These are phyloP conservation scores for Trichoplusia ni DNA, from an alignment of 1,140 invertebrate species.

Conservation along the genomic window DNA sequence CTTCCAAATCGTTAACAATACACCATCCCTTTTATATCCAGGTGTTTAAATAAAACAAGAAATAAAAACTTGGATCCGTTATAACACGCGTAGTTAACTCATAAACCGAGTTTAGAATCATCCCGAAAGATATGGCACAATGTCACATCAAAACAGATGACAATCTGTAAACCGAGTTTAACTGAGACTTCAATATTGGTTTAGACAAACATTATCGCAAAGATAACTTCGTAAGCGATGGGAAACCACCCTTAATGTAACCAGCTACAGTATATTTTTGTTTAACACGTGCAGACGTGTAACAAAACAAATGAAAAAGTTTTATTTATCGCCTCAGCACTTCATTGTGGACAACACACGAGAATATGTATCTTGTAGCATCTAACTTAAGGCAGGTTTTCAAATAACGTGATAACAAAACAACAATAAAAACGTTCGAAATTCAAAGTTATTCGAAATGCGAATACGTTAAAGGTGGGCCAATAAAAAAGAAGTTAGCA, in stretches of 20 bases:
- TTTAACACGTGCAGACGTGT: conserved; percentile 38
- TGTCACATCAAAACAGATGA: conserved; percentile 69
- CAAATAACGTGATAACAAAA: conserved; percentile 5
- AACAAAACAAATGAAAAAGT: conserved; percentile 57
- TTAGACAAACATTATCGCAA: conserved; percentile 23
- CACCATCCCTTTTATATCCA: conserved; percentile 46
- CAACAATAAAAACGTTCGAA: conserved; percentile 70
- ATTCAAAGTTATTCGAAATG: conserved; percentile 76
- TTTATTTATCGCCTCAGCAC: conserved; percentile 71
- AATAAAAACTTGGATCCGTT: conserved; percentile 73
- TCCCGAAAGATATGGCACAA: conserved; percentile 72
- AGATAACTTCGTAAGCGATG: not conserved
- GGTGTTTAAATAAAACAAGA: conserved; percentile 65
- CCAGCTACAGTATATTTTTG: conserved; percentile 31
- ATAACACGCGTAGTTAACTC: conserved; percentile 65
- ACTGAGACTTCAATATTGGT: conserved; percentile 50
- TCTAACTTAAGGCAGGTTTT: conserved; percentile 38
- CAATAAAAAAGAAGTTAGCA: conserved; percentile 79
- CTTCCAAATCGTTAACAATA: conserved; percentile 34
- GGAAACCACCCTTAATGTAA: conserved; percentile 25
- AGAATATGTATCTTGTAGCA: conserved; percentile 41
- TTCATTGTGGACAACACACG: conserved; percentile 46
- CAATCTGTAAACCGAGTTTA: conserved; percentile 60
- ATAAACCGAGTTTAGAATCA: conserved; percentile 75
- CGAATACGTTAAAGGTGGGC: conserved; percentile 73